phyloP scores from a whole-genome alignment of 2,797 vertebrate genomes.

The Poeciliopsis gracilis region DNA sequence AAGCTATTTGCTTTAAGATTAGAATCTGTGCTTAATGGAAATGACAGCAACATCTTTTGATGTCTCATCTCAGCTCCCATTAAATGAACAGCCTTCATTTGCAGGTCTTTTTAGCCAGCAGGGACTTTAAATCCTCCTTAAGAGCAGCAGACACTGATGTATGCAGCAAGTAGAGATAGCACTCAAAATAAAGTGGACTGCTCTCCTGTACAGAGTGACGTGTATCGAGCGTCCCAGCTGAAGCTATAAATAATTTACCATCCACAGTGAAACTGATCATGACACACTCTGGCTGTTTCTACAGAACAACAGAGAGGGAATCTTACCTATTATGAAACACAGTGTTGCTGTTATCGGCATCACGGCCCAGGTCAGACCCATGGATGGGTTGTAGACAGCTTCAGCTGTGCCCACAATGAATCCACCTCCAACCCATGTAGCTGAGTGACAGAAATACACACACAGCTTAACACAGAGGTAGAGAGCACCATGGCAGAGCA shows the following conservation, averaged over 20 bases:
- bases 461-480: conserved; percentile 9
- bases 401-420: conserved; percentile 83
- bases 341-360: conserved; percentile 78
- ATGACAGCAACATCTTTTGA: neutral
- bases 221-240: neutral
- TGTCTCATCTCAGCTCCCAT: neutral
- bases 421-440: conserved; percentile 83
- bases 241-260: neutral
- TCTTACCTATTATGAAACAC: conserved; percentile 81
- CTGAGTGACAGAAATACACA: conserved; percentile 44
- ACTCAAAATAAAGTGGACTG: neutral
- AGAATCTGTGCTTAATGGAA: neutral
- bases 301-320: neutral
- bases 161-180: neutral
- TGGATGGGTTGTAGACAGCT: conserved; percentile 79
- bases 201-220: neutral
- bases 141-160: no score
- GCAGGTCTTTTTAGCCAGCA: neutral
- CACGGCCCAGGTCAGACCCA: conserved; percentile 82
- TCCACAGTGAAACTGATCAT: neutral
- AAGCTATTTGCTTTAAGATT: neutral
- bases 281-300: neutral
- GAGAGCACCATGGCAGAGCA: neutral
- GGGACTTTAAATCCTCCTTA: neutral
- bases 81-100: neutral